phyloP scores from a whole-genome alignment of 2,888 invertebrate species.

The Hydroisotoma schaefferi region DNA sequence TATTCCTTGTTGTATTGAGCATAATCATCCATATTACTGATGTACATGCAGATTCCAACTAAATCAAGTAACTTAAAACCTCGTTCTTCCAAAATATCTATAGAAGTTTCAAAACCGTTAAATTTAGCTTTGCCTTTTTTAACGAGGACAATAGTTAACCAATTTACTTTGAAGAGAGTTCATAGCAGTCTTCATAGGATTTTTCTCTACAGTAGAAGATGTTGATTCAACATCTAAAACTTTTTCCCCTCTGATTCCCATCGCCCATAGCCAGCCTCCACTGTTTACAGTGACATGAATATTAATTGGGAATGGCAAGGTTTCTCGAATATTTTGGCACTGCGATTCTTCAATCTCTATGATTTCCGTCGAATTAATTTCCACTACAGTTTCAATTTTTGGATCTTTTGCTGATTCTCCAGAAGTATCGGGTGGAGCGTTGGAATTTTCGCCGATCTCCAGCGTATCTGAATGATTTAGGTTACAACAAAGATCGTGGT shows the following conservation, averaged over 20 bases:
- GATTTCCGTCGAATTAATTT: background rate
- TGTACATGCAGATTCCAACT: conserved; percentile 77
- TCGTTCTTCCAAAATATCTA: conserved; percentile 58
- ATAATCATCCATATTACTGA: conserved; percentile 78
- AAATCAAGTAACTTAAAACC: conserved; percentile 63
- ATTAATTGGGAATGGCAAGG: conserved; percentile 61
- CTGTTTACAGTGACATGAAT: conserved; percentile 64
- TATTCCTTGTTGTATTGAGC: conserved; percentile 73
- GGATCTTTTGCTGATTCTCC: background rate
- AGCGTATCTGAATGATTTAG: background rate
- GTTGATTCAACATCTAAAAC: conserved; percentile 39
- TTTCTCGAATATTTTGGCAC: conserved; percentile 56
- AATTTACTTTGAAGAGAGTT: conserved; percentile 40
- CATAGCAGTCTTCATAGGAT: conserved; percentile 43
- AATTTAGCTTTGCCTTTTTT: too few relatives aligned
- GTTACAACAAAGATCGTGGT: conserved; percentile 8
- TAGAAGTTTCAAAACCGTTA: conserved; percentile 45
- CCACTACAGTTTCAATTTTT: background rate
- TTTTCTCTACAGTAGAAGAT: conserved; percentile 56
- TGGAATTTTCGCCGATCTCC: background rate
- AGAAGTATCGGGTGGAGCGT: background rate
- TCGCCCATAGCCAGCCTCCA: conserved; percentile 80
- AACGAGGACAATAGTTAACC: too few relatives aligned
- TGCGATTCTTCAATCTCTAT: background rate
- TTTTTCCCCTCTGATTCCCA: conserved; percentile 71